Percentiles rank a stretch among this genome's conserved stretches.
Conservation (phyloP, 1,140 invertebrate genomes). For the Leguminivora glycinivorella region DNA sequence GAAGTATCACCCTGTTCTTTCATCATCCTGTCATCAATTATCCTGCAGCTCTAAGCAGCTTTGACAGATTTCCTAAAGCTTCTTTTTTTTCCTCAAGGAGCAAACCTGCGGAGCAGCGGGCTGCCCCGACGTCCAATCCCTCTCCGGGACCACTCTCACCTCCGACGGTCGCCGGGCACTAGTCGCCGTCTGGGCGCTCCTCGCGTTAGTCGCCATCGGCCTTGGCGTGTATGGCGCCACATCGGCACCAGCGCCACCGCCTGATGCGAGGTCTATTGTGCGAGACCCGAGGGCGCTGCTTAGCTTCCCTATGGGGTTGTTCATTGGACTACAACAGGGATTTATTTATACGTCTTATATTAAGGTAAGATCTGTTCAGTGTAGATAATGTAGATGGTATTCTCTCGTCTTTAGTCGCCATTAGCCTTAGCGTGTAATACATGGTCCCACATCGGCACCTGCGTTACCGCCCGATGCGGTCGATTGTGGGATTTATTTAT, state of each 20-base stretch:
- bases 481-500: slow-evolving; percentile 83
- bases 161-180: slow-evolving; percentile 69
- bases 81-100: slow-evolving; percentile 42
- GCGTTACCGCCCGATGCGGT: slow-evolving; percentile 70
- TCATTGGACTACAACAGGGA: slow-evolving; percentile 86
- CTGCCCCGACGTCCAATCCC: slow-evolving; percentile 59
- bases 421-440: slow-evolving; percentile 74
- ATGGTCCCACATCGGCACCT: slow-evolving; percentile 50
- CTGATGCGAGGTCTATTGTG: slow-evolving; percentile 69
- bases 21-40: too few relatives aligned
- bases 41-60: too few relatives aligned
- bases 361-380: slow-evolving; percentile 73
- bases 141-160: slow-evolving; percentile 59
- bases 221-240: slow-evolving; percentile 62
- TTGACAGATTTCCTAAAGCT: neutral
- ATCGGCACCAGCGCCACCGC: slow-evolving; percentile 63
- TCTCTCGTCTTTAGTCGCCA: slow-evolving; percentile 77
- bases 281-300: slow-evolving; percentile 80
- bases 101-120: slow-evolving; percentile 67
- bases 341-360: slow-evolving; percentile 87
- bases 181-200: slow-evolving; percentile 74
- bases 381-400: slow-evolving; percentile 72
- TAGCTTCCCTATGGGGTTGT: slow-evolving; percentile 83
- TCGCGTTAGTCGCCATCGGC: slow-evolving; percentile 78
- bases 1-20: too few relatives aligned